phyloP scores from a whole-genome alignment of 1,140 invertebrate genomes.

The Brachionus calyciflorus region DNA sequence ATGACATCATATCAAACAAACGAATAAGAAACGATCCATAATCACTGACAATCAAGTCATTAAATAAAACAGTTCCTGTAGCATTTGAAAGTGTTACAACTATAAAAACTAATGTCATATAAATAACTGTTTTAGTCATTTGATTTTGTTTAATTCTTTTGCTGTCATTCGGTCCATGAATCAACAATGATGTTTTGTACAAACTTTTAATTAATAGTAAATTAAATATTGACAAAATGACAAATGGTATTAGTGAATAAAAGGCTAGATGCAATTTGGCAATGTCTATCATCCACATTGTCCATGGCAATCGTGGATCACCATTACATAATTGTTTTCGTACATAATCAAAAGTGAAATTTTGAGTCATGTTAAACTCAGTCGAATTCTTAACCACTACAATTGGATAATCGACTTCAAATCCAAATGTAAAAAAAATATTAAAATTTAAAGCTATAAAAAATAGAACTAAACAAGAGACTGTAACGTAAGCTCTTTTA shows the following conservation, averaged over 20 bases:
- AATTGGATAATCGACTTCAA: background rate
- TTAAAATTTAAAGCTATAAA: background rate
- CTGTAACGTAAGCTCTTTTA: background rate
- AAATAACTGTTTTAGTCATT: conserved; percentile 14
- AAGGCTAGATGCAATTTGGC: background rate
- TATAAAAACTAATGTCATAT: background rate
- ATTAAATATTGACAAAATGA: background rate
- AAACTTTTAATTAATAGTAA: background rate
- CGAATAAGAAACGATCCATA: background rate
- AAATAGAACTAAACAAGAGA: background rate
- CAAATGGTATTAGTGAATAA: background rate
- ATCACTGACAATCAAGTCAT: background rate
- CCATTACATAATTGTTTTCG: background rate
- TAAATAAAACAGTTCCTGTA: background rate
- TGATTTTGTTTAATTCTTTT: background rate
- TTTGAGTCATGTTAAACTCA: no score
- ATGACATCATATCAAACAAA: background rate
- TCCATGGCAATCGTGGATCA: background rate
- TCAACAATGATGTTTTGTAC: background rate
- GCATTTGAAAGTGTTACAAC: background rate
- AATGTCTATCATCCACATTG: background rate
- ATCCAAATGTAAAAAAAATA: background rate
- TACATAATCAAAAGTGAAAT: background rate
- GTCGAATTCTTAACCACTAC: no score
- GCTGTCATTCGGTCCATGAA: background rate